Evolutionary conservation across 1,140 invertebrate species (phyloP).

Genomic region (Cydia amplana): DNA sequence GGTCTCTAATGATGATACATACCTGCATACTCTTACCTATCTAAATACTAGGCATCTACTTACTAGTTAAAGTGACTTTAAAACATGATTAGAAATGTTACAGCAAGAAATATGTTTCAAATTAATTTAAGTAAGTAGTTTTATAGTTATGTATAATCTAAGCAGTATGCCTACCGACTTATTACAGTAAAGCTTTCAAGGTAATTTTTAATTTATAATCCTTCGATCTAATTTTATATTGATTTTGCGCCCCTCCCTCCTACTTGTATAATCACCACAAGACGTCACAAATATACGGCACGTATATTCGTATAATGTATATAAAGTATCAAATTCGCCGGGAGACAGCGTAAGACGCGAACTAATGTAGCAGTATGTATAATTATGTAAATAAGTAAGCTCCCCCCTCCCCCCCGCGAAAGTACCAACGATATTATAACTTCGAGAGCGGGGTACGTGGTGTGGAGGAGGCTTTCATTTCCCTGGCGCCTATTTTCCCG

Average conservation of each 20-base stretch:
- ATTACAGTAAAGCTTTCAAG: too few relatives aligned
- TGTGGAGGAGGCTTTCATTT: constrained; percentile 41
- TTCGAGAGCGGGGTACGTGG: constrained; percentile 16
- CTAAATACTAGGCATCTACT: too few relatives aligned
- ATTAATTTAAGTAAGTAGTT: too few relatives aligned
- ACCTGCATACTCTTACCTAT: too few relatives aligned
- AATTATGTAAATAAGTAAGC: constrained; percentile 32
- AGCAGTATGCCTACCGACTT: too few relatives aligned
- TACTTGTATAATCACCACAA: not conserved
- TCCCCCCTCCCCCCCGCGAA: constrained; percentile 15
- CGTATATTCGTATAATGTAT: not conserved
- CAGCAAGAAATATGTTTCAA: too few relatives aligned
- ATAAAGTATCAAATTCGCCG: constrained; percentile 28
- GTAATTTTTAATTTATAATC: not conserved
- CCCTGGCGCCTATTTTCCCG: not conserved
- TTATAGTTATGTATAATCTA: too few relatives aligned
- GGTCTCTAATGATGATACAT: too few relatives aligned
- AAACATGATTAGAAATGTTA: too few relatives aligned
- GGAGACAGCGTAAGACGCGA: constrained; percentile 25
- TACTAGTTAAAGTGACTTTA: too few relatives aligned
- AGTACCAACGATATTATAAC: constrained; percentile 32
- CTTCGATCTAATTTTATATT: not conserved
- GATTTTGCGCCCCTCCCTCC: not conserved
- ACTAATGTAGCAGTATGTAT: constrained; percentile 32
- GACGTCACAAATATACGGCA: not conserved